Base-by-base conservation (phyloP, 2,113 vertebrate genomes). In the Candoia aspera region DNA sequence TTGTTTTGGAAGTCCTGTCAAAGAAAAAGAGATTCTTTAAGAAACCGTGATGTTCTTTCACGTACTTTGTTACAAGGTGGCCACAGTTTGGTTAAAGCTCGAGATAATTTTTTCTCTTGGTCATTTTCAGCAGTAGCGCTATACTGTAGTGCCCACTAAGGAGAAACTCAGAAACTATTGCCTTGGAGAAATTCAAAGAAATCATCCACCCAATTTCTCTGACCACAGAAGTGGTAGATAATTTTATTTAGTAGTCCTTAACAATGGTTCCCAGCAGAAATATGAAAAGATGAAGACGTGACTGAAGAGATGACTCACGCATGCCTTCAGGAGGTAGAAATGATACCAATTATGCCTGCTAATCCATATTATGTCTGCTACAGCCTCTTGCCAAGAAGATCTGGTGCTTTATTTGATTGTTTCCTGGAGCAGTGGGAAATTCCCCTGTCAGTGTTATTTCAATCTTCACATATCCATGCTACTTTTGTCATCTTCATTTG, bases 311-410 rank as follows among this genome's bases (percentile, higher is more conserved):
- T 96, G 96, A 97, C 88, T 97, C 94, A 95, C 92, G 88, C 49
- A 73, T 95, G 95, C 90, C 94, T 96, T 89, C 92, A 95, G 94
- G 94, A 96, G 93, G 91, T 62, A 95, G 92, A 96, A 96, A 96
- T 91, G 64, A 93, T 95, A 96, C 92, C 90, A 96, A 42, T 96
- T 96, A 96, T 95, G 54, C 91, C 87, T 95, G 87, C 91, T 96
- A 96, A 97, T 96, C 93, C 92, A 96, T 92, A 94, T 96, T 96
- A 96, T 96, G 95, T 94, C 93, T 94, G 88, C 96, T 92, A 91
- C 29, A 90, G 85, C 79, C 94, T 95, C 94, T 93, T 95, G 95
- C 91, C 84, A 95, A 94, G 93, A 86, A 95, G 94, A 95, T 90
- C 55, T 95, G 84, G 86, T 93, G 42, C 88, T 96, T 95, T 91